These are phyloP conservation scores for Nomada hirtipes DNA, from an alignment of 2,888 invertebrate genomes.

Conservation along the genomic window DNA sequence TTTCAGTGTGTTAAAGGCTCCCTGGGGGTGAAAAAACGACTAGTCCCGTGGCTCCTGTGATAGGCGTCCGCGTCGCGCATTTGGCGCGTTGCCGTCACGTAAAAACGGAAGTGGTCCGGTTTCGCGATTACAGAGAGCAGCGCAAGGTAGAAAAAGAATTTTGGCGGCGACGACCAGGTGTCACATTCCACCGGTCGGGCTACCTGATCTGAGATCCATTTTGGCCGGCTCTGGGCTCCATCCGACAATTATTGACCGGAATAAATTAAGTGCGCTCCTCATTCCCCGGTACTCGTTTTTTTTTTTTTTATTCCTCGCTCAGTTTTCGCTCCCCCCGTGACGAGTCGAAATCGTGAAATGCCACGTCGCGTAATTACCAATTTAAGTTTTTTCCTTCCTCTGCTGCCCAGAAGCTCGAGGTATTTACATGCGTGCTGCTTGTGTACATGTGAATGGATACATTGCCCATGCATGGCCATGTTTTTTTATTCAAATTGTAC, in stretches of 20 bases:
- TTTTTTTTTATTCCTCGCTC: background rate
- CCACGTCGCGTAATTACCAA: conserved; percentile 60
- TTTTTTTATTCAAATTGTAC: conserved; percentile 29
- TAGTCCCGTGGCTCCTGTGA: conserved; percentile 14
- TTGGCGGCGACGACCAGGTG: conserved; percentile 57
- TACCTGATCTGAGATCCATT: conserved; percentile 47
- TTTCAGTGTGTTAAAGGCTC: conserved; percentile 35
- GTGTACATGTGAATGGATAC: background rate
- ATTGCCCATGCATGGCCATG: background rate
- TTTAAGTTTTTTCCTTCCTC: conserved; percentile 31
- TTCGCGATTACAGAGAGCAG: conserved; percentile 37
- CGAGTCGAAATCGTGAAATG: conserved; percentile 53
- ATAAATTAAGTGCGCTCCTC: conserved; percentile 57
- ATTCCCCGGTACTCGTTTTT: background rate
- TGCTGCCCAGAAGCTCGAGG: background rate
- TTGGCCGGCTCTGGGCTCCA: conserved; percentile 19
- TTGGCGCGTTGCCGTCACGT: conserved; percentile 40
- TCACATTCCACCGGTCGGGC: conserved; percentile 64
- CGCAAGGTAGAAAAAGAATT: conserved; percentile 39
- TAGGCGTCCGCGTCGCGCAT: conserved; percentile 43
- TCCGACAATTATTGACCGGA: conserved; percentile 54
- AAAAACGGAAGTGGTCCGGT: conserved; percentile 61
- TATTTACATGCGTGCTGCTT: background rate
- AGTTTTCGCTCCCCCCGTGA: conserved; percentile 19
- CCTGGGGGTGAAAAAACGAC: conserved; percentile 27